A percentile compares a stretch with the other conserved stretches of the same genome.
These are phyloP conservation scores for Galaxea fascicularis DNA, from an alignment of 92 coral and sea anemone species.

Conservation along the genomic window DNA sequence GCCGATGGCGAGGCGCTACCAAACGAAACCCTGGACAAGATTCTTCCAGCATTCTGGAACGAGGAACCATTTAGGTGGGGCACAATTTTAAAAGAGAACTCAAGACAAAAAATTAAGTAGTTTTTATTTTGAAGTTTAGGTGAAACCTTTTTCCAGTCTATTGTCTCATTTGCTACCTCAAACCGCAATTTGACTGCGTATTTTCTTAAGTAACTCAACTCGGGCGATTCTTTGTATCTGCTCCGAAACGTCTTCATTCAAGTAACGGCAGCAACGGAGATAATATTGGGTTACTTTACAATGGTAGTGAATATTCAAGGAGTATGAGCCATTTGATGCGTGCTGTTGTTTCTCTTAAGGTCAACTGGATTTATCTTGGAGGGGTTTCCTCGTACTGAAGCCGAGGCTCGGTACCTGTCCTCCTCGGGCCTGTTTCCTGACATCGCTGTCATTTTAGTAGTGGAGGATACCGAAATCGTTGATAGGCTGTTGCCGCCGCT, in stretches of 20 bases:
- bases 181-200: too few relatives aligned
- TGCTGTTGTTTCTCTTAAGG: conserved; percentile 43
- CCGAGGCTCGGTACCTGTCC: conserved; percentile 86
- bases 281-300: too few relatives aligned
- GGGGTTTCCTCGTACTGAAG: conserved; percentile 92
- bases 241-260: not conserved
- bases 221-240: not conserved
- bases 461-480: conserved; percentile 90
- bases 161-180: too few relatives aligned
- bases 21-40: conserved; percentile 84
- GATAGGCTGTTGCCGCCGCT: conserved; percentile 87
- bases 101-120: not conserved
- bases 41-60: conserved; percentile 94
- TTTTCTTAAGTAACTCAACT: too few relatives aligned
- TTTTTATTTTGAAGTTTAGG: not conserved
- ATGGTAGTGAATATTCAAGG: not conserved
- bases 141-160: too few relatives aligned
- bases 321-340: not conserved
- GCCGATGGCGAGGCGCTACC: conserved; percentile 88
- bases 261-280: not conserved
- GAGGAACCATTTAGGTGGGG: conserved; percentile 94
- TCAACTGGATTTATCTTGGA: conserved; percentile 93
- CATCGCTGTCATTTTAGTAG: conserved; percentile 82
- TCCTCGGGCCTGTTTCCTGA: conserved; percentile 88
- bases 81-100: not conserved